Conservation (phyloP, 2,888 invertebrate species). For the Sycophila texana region DNA sequence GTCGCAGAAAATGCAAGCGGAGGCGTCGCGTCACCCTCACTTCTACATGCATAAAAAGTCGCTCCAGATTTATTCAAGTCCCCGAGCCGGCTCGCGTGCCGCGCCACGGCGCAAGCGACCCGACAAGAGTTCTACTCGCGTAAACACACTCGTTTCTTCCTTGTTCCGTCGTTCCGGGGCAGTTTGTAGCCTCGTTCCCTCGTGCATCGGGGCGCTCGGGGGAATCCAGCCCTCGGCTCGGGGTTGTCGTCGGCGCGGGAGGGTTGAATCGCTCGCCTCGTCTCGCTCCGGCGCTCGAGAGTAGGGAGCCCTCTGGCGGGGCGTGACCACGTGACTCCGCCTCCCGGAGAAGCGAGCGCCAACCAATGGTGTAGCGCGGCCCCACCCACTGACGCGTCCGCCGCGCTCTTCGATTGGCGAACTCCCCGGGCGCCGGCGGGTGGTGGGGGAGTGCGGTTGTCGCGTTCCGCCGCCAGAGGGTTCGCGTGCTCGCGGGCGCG, state of each 20-base stretch:
- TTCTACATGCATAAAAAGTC: slow-evolving; percentile 44
- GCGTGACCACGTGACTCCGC: neutral
- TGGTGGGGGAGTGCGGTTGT: slow-evolving; percentile 59
- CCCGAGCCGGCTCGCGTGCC: slow-evolving; percentile 61
- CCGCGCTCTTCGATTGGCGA: slow-evolving; percentile 29
- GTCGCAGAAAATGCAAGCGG: too few relatives aligned
- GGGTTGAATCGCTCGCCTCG: slow-evolving; percentile 2
- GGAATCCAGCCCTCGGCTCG: slow-evolving; percentile 24
- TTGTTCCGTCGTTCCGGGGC: slow-evolving; percentile 68
- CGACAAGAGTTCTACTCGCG: slow-evolving; percentile 75
- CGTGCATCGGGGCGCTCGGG: slow-evolving; percentile 3
- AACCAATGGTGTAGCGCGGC: slow-evolving; percentile 9
- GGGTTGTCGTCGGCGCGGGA: slow-evolving; percentile 4
- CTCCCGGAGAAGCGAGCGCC: neutral
- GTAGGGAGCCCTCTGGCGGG: slow-evolving; percentile 8
- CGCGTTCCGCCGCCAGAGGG: slow-evolving; percentile 76
- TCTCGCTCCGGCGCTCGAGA: neutral
- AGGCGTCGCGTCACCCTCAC: too few relatives aligned
- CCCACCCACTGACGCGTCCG: slow-evolving; percentile 42
- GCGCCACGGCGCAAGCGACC: slow-evolving; percentile 58
- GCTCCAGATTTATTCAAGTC: slow-evolving; percentile 73
- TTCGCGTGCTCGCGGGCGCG: slow-evolving; percentile 61
- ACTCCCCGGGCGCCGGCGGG: slow-evolving; percentile 24
- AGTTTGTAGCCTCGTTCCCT: slow-evolving; percentile 65
- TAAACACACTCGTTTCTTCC: slow-evolving; percentile 75